Percentiles rank a stretch among this genome's conserved stretches.
phyloP scores from a whole-genome alignment of 2,113 vertebrate genomes.

The Siphamia tubifer region DNA sequence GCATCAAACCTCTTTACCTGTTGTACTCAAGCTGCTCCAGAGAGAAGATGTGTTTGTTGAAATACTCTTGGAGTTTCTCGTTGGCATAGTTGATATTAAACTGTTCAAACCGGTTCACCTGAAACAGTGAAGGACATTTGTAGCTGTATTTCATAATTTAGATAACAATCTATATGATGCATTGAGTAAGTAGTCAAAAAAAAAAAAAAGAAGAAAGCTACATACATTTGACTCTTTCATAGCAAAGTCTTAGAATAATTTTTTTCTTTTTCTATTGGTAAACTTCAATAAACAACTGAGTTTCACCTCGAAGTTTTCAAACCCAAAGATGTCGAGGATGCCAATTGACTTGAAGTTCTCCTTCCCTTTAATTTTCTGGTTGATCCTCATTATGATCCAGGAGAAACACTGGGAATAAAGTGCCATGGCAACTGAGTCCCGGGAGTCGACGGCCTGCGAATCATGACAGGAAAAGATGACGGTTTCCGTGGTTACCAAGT shows the following conservation, averaged over 20 bases:
- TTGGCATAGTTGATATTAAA: constrained; percentile 96
- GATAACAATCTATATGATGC: too few species aligned
- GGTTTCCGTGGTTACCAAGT: constrained; percentile 7
- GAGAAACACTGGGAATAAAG: constrained; percentile 94
- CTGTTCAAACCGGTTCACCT: constrained; percentile 95
- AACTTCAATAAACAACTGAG: not conserved
- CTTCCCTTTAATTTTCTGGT: constrained; percentile 89
- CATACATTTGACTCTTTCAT: too few species aligned
- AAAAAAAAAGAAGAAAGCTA: too few species aligned
- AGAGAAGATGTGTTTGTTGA: constrained; percentile 96
- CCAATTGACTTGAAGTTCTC: constrained; percentile 95
- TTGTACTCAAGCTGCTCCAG: constrained; percentile 94
- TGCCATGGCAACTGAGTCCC: constrained; percentile 92
- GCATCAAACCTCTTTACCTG: constrained; percentile 75
- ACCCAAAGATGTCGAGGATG: constrained; percentile 94
- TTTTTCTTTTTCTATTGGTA: not conserved
- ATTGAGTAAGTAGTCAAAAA: too few species aligned
- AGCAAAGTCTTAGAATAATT: too few species aligned
- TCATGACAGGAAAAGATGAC: not conserved
- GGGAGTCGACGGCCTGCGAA: constrained; percentile 88
- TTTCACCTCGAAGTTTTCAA: constrained; percentile 92
- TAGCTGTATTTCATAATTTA: too few species aligned
- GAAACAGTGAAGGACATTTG: not conserved
- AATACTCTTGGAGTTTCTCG: constrained; percentile 94
- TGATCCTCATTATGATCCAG: constrained; percentile 92